Conservation (phyloP, 1,140 invertebrate species). For the Littorina saxatilis region DNA sequence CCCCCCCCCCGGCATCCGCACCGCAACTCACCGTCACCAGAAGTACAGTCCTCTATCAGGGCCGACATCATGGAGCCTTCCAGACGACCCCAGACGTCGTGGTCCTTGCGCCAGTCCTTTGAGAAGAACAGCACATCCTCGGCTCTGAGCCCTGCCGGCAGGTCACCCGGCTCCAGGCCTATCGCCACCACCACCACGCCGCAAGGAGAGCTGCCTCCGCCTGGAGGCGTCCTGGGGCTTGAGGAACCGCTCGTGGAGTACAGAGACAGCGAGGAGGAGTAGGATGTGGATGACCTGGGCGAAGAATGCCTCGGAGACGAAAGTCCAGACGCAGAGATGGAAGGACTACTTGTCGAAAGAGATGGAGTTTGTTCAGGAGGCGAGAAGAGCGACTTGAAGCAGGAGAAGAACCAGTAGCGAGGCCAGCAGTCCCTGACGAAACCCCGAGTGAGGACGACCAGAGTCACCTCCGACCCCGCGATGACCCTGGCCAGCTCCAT, state of each 20-base stretch:
- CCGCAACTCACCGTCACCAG: too few relatives aligned
- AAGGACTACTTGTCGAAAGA: too few relatives aligned
- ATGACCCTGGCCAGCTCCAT: constrained; percentile 39
- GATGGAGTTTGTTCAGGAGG: background rate
- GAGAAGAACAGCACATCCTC: constrained; percentile 20
- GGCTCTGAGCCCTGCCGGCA: constrained; percentile 1
- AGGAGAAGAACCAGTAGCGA: constrained; percentile 24
- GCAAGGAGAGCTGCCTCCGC: background rate
- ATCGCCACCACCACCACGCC: constrained; percentile 32
- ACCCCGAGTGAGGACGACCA: constrained; percentile 40
- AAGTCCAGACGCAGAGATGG: too few relatives aligned
- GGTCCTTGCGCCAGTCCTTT: constrained; percentile 18
- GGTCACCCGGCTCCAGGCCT: constrained; percentile 16
- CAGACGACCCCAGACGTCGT: constrained; percentile 21
- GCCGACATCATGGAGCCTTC: constrained; percentile 7
- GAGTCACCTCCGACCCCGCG: constrained; percentile 33
- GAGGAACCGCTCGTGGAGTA: too few relatives aligned
- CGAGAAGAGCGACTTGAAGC: constrained; percentile 37
- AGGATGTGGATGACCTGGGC: background rate
- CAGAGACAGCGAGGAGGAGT: background rate
- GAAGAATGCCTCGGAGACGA: background rate
- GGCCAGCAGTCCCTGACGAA: constrained; percentile 40
- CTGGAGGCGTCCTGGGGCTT: too few relatives aligned
- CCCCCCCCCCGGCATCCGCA: too few relatives aligned
- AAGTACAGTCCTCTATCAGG: too few relatives aligned